Base-by-base conservation (phyloP, 2,113 vertebrate genomes). In the Halcyon malimbica region DNA sequence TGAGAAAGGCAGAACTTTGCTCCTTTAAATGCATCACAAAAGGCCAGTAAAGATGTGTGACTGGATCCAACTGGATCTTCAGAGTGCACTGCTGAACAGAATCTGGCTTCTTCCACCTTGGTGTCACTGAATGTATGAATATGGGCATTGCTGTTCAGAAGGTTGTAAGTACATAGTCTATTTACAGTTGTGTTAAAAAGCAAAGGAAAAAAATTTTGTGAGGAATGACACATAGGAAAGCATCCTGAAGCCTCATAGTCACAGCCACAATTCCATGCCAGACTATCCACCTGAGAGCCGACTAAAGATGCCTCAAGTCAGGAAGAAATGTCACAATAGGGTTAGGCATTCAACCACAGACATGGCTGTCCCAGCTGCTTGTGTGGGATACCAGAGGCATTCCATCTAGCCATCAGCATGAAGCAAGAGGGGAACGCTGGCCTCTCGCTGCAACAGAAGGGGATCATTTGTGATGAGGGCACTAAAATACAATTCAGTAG, bases 311-410 rank as follows among this genome's bases (percentile, higher is more conserved):
- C 29, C 50, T 83, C 79, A 95, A 81, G 23, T 14, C 41, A 81
- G 28, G 64, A 63, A 78, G n/a, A 76, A 84, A 60, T 0, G 0
- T 33, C 42, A 42, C 0, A 0, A 21, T 4, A 8, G 35, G 5
- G 4, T 63, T 29, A 29, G 11, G 6, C 16, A 51, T 51, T 86
- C 68, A 62, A 9, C 10, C 50, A 41, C 10, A 14, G 39, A n/a
- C 9, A 9, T 19, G 37, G n/a, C 54, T 74, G 41, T 44, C 42
- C 41, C 62, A 79, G 51, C 9, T 28, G 23, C 28, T n/a, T 37
- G 6, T 4, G 16, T 35, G 42, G 35, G 41, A 31, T 5, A 29
- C 29, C 48, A 57, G 79, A 19, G 16, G 11, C 16, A 65, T 23
- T 24, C 44, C 62, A 80, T 57, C 12, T 15, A 60, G 56, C 12